Conservation (phyloP, 1,140 invertebrate species). For the Brachionus plicatilis region DNA sequence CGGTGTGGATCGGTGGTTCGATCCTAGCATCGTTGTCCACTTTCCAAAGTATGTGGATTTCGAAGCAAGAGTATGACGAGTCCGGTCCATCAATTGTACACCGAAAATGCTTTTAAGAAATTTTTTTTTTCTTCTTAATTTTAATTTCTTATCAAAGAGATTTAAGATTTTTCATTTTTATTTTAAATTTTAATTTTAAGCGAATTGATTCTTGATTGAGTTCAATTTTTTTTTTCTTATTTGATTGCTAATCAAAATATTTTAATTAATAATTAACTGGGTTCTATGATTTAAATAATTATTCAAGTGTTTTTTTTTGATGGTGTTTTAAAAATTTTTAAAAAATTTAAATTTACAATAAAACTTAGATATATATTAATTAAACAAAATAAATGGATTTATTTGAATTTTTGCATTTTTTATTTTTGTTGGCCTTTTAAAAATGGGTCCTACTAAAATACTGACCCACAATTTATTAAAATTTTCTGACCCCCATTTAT, state of each 20-base stretch:
- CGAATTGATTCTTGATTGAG: neutral
- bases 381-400: neutral
- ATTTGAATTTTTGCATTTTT: neutral
- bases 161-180: neutral
- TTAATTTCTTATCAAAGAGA: neutral
- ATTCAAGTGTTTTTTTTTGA: neutral
- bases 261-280: neutral
- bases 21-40: slow-evolving; percentile 62
- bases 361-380: no score
- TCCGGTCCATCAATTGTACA: slow-evolving; percentile 85
- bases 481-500: no score
- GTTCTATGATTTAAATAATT: neutral
- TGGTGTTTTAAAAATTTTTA: neutral
- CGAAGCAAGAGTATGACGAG: slow-evolving; percentile 75
- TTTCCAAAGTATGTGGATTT: slow-evolving; percentile 65
- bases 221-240: no score
- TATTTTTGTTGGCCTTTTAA: no score
- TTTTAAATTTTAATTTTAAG: neutral
- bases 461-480: no score
- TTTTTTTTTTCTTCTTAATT: neutral
- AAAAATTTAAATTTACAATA: neutral
- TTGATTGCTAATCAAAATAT: neutral
- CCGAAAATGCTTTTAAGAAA: slow-evolving; percentile 89
- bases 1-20: slow-evolving; percentile 44
- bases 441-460: no score